Evolutionary conservation across 2,113 vertebrate genomes (phyloP), one percentile per base, ranked within the genome.

Genomic region (Macquaria ambigua): DNA sequence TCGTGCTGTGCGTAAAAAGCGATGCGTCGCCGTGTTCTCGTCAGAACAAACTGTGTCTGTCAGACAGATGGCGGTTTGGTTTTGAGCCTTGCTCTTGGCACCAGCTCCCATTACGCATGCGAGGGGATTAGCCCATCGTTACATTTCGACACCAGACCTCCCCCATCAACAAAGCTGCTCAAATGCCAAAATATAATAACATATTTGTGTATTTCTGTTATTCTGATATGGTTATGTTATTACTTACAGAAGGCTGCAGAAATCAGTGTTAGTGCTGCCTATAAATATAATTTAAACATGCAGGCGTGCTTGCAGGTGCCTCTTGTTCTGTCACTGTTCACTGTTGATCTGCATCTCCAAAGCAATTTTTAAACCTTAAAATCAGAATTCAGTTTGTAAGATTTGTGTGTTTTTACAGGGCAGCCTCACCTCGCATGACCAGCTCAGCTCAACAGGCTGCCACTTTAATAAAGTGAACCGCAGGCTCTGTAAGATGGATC

Each of bases 1-100:
- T 53, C 37, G 48, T 0, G 85, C 25, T 16, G 87, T 81, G 91
- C 92, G 89, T 93, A 92, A 93, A 91, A 78, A 41, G 61, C 43
- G 77, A 58, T 0, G 71, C 79, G 79, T 55, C 53, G 23, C 72
- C 37, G 46, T 16, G 48, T 6, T 46, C 71, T 53, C 9, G 55
- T 68, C 89, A 58, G 79, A 71, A 12, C 74, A 9, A 59, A 83
- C 68, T 83, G 85, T 39, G 85, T 39, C 71, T n/a, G 61, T 39
- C 64, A 56, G 52, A 74, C 91, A 88, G 91, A 91, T 90, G 86
- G 87, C 43, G 70, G 23, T 46, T 59, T 46, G 87, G 56, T 89
- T 92, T 86, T 89, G 81, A 82, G 79, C 82, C 43, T n/a, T 25
- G 61, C 77, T 69, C 73, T 63, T 86, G 82, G 83, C 91, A 73